Evolutionary conservation across 2,113 vertebrate species (phyloP), one percentile per base, ranked within the genome.

Genomic region (Acrocephalus kingi): DNA sequence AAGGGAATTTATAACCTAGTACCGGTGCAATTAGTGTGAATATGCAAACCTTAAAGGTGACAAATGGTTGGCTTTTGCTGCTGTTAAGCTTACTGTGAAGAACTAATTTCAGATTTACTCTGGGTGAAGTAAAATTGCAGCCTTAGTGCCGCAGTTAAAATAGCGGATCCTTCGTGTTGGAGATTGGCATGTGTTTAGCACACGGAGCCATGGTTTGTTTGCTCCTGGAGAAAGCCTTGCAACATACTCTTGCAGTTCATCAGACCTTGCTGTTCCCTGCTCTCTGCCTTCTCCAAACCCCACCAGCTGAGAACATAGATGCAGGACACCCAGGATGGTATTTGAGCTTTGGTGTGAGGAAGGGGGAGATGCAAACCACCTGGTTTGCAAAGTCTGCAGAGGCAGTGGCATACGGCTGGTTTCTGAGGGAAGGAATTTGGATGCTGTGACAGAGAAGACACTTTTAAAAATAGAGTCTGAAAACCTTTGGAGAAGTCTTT

Each of bases 31-130:
- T 97, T 98, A 95, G 95, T 95, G 95, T 94, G 94, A 94, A 97
- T 97, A 97, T 95, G 87, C 94, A 88, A 97, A 90, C 95, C 88
- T 97, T 91, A 82, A 96, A 96, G 92, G 91, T 93, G 94, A 94
- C 94, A 92, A 97, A 97, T 95, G 94, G 88, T 84, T 93, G 72
- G 56, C 69, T 72, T 78, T 94, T 87, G 64, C 91, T 76, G 61
- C 66, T 82, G 59, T 68, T 90, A 58, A 77, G 48, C 56, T 75
- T 75, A 82, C 90, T 87, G 64, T 54, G 85, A 95, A 62, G 89
- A 88, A 43, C 63, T 83, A 43, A 90, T 88, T 62, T 83, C 19
- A 39, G 33, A 72, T 90, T 91, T 93, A 92, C 59, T 79, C 49
- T 41, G 76, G 66, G 69, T 22, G 3, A 87, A 94, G 61, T 78